Percentiles rank a stretch among this genome's conserved stretches.
Conservation (phyloP, 2,888 invertebrate species). For the Hesperia comma region DNA sequence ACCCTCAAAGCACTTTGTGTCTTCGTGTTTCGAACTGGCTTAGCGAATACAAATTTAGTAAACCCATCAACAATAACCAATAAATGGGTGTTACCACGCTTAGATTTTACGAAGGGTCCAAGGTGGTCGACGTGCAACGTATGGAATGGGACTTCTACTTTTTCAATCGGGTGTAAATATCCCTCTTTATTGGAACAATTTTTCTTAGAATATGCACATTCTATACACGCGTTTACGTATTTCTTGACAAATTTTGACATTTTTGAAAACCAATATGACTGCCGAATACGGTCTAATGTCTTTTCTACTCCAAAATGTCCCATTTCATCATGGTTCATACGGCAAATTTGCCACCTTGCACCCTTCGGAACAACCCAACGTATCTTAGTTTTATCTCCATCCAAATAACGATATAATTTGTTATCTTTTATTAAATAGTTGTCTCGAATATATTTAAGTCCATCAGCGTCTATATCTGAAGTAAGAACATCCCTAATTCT, state of each 20-base stretch:
- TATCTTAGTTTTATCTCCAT: slow-evolving; percentile 37
- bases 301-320: slow-evolving; percentile 43
- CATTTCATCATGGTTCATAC: slow-evolving; percentile 56
- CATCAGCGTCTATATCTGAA: slow-evolving; percentile 35
- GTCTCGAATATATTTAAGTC: slow-evolving; percentile 38
- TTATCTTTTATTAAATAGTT: slow-evolving; percentile 42
- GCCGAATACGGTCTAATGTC: slow-evolving; percentile 46
- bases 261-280: slow-evolving; percentile 63
- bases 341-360: slow-evolving; percentile 50
- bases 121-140: slow-evolving; percentile 42
- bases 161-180: slow-evolving; percentile 42
- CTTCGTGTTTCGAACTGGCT: slow-evolving; percentile 38
- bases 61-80: slow-evolving; percentile 38
- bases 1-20: slow-evolving; percentile 20
- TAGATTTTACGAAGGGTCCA: slow-evolving; percentile 61
- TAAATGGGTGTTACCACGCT: slow-evolving; percentile 31
- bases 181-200: slow-evolving; percentile 38
- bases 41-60: slow-evolving; percentile 35
- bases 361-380: slow-evolving; percentile 53
- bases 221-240: slow-evolving; percentile 58
- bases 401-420: slow-evolving; percentile 38
- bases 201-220: slow-evolving; percentile 51
- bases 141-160: slow-evolving; percentile 41
- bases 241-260: slow-evolving; percentile 57
- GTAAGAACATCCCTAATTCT: slow-evolving; percentile 38